These are phyloP conservation scores for Pissodes strobi DNA, from an alignment of 1,140 invertebrate species.

Conservation along the genomic window DNA sequence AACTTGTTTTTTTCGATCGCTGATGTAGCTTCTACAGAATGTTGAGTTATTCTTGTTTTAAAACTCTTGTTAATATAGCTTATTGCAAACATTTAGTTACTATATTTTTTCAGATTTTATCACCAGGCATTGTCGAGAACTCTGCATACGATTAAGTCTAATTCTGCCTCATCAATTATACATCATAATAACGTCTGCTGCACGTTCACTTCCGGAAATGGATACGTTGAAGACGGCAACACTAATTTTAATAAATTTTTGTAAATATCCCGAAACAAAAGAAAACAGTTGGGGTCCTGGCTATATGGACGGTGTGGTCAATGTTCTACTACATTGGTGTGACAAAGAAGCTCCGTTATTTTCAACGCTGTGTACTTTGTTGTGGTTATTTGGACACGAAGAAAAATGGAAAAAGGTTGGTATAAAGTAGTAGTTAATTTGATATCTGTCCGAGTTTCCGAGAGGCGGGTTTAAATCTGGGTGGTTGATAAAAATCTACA, in stretches of 20 bases:
- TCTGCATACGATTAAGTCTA: constrained; percentile 52
- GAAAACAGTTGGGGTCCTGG: constrained; percentile 38
- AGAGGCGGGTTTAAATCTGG: no score
- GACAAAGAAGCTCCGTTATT: constrained; percentile 66
- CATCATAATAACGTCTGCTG: constrained; percentile 57
- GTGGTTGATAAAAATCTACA: no score
- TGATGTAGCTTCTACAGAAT: no score
- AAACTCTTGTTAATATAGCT: no score
- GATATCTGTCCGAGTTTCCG: no score
- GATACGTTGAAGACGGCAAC: constrained; percentile 58
- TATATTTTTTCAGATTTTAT: constrained; percentile 59
- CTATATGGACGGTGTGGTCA: constrained; percentile 56
- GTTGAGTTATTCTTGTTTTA: no score
- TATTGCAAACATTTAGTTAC: no score
- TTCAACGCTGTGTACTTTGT: constrained; percentile 63
- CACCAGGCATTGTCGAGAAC: constrained; percentile 59
- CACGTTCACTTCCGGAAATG: constrained; percentile 61
- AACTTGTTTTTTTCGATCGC: no score
- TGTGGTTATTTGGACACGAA: constrained; percentile 64
- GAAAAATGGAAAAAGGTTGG: constrained; percentile 38
- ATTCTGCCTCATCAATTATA: constrained; percentile 56
- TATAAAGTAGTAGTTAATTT: no score
- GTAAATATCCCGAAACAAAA: constrained; percentile 51
- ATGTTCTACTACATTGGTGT: constrained; percentile 65
- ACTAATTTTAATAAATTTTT: constrained; percentile 61